Evolutionary conservation across 2,797 vertebrate genomes (phyloP).

Genomic region (Myotis myotis): DNA sequence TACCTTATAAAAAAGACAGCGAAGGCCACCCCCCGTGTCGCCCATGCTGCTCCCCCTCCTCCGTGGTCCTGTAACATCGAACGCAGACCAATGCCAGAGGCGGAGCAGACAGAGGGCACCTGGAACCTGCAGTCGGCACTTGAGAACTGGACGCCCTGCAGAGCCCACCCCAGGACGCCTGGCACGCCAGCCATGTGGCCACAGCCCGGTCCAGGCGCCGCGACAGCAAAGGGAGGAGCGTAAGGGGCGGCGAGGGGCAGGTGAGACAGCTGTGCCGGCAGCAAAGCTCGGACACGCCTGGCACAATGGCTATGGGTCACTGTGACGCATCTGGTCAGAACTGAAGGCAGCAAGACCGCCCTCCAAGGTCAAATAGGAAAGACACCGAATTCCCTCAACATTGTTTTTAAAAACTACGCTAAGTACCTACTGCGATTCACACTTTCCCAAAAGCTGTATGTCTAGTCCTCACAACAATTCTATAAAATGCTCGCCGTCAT

Average conservation of each 20-base stretch:
- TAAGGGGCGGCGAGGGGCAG: not conserved
- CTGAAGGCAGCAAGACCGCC: too few species aligned
- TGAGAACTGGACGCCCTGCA: fast-evolving
- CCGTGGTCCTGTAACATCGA: not conserved
- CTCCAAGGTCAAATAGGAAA: not conserved
- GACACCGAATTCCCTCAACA: not conserved
- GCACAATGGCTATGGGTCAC: fast-evolving
- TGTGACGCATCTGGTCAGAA: not conserved
- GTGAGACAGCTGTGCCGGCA: not conserved
- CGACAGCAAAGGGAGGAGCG: not conserved
- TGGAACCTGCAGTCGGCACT: not conserved
- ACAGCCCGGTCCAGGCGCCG: not conserved
- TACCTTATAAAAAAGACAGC: not conserved
- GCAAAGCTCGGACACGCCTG: not conserved
- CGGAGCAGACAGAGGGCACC: not conserved
- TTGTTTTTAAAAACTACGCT: not conserved
- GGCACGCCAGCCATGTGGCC: fast-evolving
- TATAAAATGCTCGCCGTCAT: not conserved
- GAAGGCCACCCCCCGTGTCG: not conserved
- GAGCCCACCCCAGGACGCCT: not conserved
- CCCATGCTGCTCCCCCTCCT: too few species aligned
- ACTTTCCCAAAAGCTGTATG: not conserved
- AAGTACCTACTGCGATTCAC: not conserved
- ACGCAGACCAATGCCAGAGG: not conserved
- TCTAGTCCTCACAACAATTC: not conserved